These are phyloP conservation scores for Mormyrops boulengeri DNA, from an alignment of 2,797 vertebrate species.

Conservation along the genomic window DNA sequence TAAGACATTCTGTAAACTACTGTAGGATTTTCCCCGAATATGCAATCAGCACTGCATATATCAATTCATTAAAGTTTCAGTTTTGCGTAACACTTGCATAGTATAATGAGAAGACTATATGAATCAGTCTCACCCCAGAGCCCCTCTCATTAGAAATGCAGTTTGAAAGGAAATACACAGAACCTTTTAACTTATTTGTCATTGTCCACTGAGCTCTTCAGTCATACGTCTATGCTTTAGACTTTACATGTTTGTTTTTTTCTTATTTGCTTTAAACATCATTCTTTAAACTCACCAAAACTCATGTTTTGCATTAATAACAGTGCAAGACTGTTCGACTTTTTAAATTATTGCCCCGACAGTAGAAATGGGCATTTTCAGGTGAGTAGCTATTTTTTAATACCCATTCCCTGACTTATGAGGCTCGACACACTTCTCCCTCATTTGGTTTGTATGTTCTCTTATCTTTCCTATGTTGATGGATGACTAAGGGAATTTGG, in stretches of 20 bases:
- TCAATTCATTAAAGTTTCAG: neutral
- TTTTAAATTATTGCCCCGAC: neutral
- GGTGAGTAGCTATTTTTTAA: neutral
- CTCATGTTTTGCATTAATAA: neutral
- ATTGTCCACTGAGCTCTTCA: neutral
- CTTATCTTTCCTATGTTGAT: neutral
- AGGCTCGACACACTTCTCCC: neutral
- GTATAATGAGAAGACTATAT: neutral
- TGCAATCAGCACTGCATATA: neutral
- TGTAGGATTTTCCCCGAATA: neutral
- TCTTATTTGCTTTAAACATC: neutral
- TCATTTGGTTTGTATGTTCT: neutral
- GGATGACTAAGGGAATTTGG: neutral
- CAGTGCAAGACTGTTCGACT: neutral
- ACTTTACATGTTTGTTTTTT: neutral
- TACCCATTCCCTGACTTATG: neutral
- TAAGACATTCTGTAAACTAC: neutral
- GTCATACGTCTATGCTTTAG: neutral
- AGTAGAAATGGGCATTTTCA: neutral
- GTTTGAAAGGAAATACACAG: neutral
- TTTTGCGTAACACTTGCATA: neutral
- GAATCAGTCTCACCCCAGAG: neutral
- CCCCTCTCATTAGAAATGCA: neutral
- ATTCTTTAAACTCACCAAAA: neutral
- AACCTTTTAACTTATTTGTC: neutral